Conservation (phyloP, 2,797 vertebrate genomes). For the Chromis chromis region DNA sequence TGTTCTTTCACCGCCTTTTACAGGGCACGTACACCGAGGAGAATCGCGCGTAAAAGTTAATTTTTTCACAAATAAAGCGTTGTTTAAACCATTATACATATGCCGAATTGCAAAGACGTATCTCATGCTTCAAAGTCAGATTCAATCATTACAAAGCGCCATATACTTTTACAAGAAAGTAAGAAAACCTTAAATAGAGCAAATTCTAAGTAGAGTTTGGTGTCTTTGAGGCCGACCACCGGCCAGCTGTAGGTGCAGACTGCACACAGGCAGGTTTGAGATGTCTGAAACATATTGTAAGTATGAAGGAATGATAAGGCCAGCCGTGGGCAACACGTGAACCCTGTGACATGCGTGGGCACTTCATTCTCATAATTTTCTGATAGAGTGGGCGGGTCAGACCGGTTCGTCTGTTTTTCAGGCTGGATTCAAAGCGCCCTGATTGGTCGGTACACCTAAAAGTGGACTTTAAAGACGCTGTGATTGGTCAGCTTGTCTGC, state of each 20-base stretch:
- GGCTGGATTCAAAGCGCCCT: background rate
- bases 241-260: fast-evolving
- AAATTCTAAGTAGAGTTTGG: background rate
- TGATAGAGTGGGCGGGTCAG: constrained; percentile 20
- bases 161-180: background rate
- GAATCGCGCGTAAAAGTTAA: background rate
- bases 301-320: fast-evolving
- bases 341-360: background rate
- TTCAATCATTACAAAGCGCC: fast-evolving
- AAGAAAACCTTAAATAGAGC: fast-evolving
- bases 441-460: constrained; percentile 25
- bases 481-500: constrained; percentile 34
- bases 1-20: background rate
- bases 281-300: background rate
- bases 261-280: background rate
- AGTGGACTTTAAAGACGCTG: background rate
- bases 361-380: constrained; percentile 5
- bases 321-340: no score
- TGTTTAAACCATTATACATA: fast-evolving
- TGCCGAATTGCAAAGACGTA: background rate
- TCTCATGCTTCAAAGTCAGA: fast-evolving
- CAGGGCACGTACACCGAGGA: fast-evolving
- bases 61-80: background rate
- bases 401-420: constrained; percentile 3
- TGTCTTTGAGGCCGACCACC: background rate